Percentiles rank a stretch among this genome's conserved stretches.
These are phyloP conservation scores for Benitochromis conjunctus DNA, from an alignment of 2,113 vertebrate genomes.

Conservation along the genomic window DNA sequence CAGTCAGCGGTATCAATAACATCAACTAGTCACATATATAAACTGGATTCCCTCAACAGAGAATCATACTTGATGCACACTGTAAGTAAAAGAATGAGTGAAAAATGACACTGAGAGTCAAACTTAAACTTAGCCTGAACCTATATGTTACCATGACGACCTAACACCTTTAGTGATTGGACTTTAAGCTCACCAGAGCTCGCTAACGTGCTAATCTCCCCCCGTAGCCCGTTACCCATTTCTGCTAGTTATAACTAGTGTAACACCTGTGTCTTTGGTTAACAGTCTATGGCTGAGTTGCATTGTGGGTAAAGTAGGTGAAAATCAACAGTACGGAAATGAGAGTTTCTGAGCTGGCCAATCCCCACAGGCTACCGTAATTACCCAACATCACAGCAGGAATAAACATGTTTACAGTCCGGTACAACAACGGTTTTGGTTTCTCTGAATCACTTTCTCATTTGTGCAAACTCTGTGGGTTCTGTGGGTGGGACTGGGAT, in stretches of 20 bases:
- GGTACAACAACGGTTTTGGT: neutral
- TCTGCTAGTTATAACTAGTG: neutral
- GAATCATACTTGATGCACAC: neutral
- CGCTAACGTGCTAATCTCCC: neutral
- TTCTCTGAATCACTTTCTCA: rapidly evolving
- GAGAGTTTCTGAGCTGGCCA: neutral
- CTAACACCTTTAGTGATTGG: rapidly evolving
- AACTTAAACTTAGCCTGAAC: neutral
- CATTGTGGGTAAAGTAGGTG: neutral
- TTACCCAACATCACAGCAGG: neutral
- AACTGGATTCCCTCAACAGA: neutral
- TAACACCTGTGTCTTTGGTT: neutral
- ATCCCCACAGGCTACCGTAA: neutral
- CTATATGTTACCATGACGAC: neutral
- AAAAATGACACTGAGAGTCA: neutral
- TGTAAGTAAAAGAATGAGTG: neutral
- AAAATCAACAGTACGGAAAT: neutral
- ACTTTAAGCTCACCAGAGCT: neutral
- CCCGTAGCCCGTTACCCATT: neutral
- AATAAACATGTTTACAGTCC: neutral
- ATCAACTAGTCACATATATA: neutral
- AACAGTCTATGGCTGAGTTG: neutral
- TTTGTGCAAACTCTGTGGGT: neutral
- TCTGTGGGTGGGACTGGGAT: neutral
- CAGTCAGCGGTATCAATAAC: neutral